Evolutionary conservation across 1,140 invertebrate species (phyloP).

Genomic region (Copidosoma floridanum): DNA sequence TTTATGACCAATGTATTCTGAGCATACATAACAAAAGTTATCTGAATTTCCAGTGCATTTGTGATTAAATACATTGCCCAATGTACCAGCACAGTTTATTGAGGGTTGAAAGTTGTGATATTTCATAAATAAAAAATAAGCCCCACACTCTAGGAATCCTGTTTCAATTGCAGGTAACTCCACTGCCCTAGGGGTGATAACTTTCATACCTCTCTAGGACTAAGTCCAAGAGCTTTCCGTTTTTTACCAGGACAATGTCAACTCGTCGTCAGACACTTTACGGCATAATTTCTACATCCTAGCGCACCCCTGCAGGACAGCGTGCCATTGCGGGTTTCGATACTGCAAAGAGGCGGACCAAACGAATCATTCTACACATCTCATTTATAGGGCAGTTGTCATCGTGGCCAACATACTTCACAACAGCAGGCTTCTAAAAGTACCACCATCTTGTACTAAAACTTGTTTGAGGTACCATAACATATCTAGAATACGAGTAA

Average conservation of each 20-base stretch:
- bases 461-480: no score
- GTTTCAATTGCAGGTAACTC: not conserved
- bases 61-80: not conserved
- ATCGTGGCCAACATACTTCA: not conserved
- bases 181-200: conserved; percentile 21
- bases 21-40: not conserved
- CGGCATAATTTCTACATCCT: no score
- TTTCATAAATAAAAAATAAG: not conserved
- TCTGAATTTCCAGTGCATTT: not conserved
- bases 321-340: not conserved
- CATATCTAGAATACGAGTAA: no score
- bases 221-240: conserved; percentile 18
- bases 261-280: not conserved
- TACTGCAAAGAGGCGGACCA: not conserved
- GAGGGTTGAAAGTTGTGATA: not conserved
- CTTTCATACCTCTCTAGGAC: conserved; percentile 25
- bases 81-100: not conserved
- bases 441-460: not conserved
- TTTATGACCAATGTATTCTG: no score
- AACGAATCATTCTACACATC: not conserved
- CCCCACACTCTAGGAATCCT: not conserved
- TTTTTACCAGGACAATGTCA: not conserved
- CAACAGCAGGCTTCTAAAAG: not conserved
- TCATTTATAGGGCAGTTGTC: not conserved
- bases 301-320: no score